Conservation (phyloP, 2,888 invertebrate genomes). For the Drosophila formosana region DNA sequence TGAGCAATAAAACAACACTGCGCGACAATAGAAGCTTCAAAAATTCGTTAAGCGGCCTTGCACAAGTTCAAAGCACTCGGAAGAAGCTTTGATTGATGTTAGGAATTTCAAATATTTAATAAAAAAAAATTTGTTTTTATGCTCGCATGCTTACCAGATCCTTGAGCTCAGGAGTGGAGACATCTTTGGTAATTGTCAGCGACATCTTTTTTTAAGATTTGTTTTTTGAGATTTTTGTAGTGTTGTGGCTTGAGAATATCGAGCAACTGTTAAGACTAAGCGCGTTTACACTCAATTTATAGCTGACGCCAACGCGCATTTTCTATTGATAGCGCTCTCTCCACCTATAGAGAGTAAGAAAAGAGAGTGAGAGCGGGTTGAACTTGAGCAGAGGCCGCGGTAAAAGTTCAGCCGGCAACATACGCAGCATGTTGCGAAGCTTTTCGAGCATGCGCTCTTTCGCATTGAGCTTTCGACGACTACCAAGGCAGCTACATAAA, state of each 20-base stretch:
- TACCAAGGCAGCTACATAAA: too few relatives aligned
- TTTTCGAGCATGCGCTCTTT: constrained; percentile 32
- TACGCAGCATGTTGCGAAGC: constrained; percentile 37
- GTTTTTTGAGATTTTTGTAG: constrained; percentile 19
- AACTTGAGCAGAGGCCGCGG: constrained; percentile 4
- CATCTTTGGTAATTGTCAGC: constrained; percentile 75
- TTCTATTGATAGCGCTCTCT: constrained; percentile 33
- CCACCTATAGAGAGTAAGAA: constrained; percentile 11
- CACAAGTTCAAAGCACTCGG: constrained; percentile 63
- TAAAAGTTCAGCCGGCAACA: constrained; percentile 38
- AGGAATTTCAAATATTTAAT: constrained; percentile 8
- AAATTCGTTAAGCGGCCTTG: constrained; percentile 60
- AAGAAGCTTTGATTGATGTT: constrained; percentile 33
- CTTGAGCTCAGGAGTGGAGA: constrained; percentile 76
- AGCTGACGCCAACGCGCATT: constrained; percentile 26
- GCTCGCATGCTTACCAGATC: constrained; percentile 76
- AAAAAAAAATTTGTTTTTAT: too few relatives aligned
- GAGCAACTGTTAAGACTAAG: constrained; percentile 48
- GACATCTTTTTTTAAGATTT: constrained; percentile 66
- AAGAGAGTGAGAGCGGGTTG: constrained; percentile 16
- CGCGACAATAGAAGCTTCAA: constrained; percentile 45
- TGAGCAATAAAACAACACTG: constrained; percentile 19
- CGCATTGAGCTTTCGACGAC: constrained; percentile 28
- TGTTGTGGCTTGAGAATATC: constrained; percentile 47
- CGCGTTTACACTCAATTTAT: constrained; percentile 39